Conservation (phyloP, 2,888 invertebrate genomes). For the Brachynemurus nebulosus region DNA sequence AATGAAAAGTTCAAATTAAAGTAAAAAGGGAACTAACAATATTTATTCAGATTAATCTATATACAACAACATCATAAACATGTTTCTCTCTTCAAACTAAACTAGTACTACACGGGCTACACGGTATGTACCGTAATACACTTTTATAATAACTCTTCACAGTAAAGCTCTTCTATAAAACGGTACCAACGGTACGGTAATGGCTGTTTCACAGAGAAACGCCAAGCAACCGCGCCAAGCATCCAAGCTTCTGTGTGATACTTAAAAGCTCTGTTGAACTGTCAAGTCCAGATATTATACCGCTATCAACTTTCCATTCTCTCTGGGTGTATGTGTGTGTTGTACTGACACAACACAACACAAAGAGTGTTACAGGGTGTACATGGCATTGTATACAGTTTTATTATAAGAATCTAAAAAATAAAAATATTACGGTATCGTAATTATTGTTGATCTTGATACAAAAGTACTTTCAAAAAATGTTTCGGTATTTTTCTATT, state of each 20-base stretch:
- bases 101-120: no score
- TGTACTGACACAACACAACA: no score
- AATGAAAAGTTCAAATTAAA: background rate
- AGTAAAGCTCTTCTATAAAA: background rate
- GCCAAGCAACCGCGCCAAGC: no score
- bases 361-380: no score
- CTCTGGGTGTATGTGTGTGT: background rate
- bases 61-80: background rate
- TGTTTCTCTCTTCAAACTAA: background rate
- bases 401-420: no score
- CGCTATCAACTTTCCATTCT: background rate
- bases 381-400: no score
- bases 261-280: conserved; percentile 2
- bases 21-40: background rate
- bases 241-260: conserved; percentile 1
- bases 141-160: background rate
- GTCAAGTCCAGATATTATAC: background rate
- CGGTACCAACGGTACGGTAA: no score
- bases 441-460: no score
- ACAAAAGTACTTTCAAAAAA: no score
- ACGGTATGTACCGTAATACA: background rate
- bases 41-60: conserved; percentile 2
- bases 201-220: background rate
- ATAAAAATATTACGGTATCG: no score
- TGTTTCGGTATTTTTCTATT: no score